Evolutionary conservation across 1,140 invertebrate genomes (phyloP).

Genomic region (Zaprionus davidi): DNA sequence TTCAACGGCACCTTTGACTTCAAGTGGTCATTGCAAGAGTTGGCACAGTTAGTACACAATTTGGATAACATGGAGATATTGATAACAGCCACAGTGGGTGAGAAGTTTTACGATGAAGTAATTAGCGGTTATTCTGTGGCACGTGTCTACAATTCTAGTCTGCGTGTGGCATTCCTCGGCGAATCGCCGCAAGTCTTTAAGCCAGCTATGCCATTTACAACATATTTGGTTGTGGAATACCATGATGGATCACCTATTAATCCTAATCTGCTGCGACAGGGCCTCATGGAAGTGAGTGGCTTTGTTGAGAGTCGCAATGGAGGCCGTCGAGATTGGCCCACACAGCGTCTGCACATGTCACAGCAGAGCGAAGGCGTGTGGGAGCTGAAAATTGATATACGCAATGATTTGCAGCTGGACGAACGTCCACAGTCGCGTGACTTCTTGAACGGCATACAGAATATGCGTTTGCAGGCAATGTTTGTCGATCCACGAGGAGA

Average conservation of each 20-base stretch:
- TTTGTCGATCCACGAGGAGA: constrained; percentile 89
- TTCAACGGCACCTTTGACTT: constrained; percentile 95
- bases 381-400: constrained; percentile 91
- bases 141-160: constrained; percentile 93
- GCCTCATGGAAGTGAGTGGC: constrained; percentile 87
- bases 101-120: constrained; percentile 94
- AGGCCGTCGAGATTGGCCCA: constrained; percentile 86
- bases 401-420: constrained; percentile 85
- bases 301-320: constrained; percentile 86
- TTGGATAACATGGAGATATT: constrained; percentile 92
- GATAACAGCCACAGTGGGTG: constrained; percentile 95
- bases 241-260: constrained; percentile 91
- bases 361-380: constrained; percentile 88
- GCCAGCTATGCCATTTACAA: constrained; percentile 91
- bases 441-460: constrained; percentile 88
- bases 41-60: constrained; percentile 88
- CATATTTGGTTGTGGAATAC: constrained; percentile 90
- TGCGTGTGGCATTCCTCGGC: constrained; percentile 93
- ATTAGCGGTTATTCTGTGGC: constrained; percentile 94
- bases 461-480: constrained; percentile 88
- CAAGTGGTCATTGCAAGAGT: constrained; percentile 91
- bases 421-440: constrained; percentile 85
- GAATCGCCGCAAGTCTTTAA: constrained; percentile 97
- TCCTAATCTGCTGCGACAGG: constrained; percentile 85
- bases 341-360: constrained; percentile 86